Base-by-base conservation (phyloP, 1,140 invertebrate species). In the Dicyema japonicum region DNA sequence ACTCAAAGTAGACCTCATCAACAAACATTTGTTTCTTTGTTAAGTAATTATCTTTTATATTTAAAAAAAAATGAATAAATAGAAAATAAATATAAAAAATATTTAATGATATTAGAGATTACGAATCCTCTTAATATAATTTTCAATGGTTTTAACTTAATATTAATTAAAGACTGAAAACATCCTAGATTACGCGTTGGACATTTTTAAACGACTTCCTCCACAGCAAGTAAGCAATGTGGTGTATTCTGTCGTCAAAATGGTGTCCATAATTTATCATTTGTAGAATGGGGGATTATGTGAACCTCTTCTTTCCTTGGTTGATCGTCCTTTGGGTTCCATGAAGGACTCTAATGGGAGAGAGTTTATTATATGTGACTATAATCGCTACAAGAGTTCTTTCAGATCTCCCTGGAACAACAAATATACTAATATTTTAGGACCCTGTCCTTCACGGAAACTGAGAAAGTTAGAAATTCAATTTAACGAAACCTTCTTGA, bases 371-470 rank as follows among this genome's bases (percentile, higher is more conserved):
- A 54, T 94, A 3, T 94, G 88, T 56, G 88, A 97, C 58, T 97
- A 97, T 44, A 97, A 90, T 52, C 62, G 88, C 43, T 85, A 97
- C 56, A 82, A 80, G 14, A 85, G 94, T 54, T 94, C 82, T 9
- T 97, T 94, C 50, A 67, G 85, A 36, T 97, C 85, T 18, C 85
- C 88, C 5, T 97, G 88, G 88, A 90, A 76, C 29, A 97, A 97
- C 52, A 69, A 67, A 1, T n/a, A n/a, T n/a, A n/a, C n/a, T n/a
- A n/a, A n/a, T n/a, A n/a, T n/a, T n/a, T n/a, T n/a, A n/a, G n/a
- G n/a, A n/a, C n/a, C n/a, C n/a, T n/a, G n/a, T n/a, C n/a, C n/a
- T n/a, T n/a, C n/a, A n/a, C n/a, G n/a, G n/a, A n/a, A n/a, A 39
- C 58, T 97, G 36, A 60, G 88, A 33, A 76, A 78, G 50, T 52